A percentile compares a stretch with the other conserved stretches of the same genome.
phyloP scores from a whole-genome alignment of 2,113 vertebrate species.

The Motacilla tschutschensis region DNA sequence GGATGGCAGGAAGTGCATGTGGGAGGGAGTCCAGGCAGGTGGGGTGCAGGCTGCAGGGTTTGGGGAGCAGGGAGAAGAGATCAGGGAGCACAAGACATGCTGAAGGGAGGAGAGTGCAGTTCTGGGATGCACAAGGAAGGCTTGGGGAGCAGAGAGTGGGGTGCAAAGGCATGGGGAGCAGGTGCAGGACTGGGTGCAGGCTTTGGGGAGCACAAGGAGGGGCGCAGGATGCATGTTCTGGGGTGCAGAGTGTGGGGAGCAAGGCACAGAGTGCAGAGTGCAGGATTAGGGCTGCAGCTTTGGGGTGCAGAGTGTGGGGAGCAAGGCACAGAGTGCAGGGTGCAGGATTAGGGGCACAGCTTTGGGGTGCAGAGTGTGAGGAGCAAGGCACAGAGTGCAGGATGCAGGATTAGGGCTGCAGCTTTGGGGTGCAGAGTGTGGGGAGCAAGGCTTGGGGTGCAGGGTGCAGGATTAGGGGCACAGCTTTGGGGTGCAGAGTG shows the following conservation, averaged over 20 bases:
- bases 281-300: too few relatives aligned
- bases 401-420: too few relatives aligned
- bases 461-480: not conserved
- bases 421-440: too few relatives aligned
- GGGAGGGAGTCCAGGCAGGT: not conserved
- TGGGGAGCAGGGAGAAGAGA: not conserved
- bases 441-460: too few relatives aligned
- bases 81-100: fast-evolving
- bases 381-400: too few relatives aligned
- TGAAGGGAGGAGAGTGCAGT: not conserved
- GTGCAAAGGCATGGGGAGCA: not conserved
- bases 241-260: too few relatives aligned
- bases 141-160: not conserved
- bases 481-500: not conserved
- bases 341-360: too few relatives aligned
- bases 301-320: too few relatives aligned
- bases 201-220: not conserved
- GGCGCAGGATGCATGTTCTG: too few relatives aligned
- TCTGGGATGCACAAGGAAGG: not conserved
- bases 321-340: fast-evolving
- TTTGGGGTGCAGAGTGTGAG: too few relatives aligned
- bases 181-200: not conserved
- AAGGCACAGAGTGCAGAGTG: too few relatives aligned
- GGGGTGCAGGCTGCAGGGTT: not conserved
- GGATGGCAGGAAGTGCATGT: not conserved